These are phyloP conservation scores for Rhinoraja longicauda DNA, from an alignment of 2,797 vertebrate genomes.

Conservation along the genomic window DNA sequence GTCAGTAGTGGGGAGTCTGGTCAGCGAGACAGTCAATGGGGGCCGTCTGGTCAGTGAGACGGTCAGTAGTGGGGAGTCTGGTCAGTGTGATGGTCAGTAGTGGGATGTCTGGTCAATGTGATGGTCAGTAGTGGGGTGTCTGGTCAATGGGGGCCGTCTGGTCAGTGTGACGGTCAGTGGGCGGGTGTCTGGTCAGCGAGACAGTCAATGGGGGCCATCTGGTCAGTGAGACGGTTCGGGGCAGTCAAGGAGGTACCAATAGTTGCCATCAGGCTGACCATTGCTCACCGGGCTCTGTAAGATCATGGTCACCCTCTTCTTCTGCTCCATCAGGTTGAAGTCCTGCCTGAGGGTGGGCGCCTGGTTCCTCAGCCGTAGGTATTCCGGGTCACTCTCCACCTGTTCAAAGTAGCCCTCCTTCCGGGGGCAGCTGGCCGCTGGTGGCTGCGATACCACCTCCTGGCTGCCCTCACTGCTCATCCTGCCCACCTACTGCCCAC, in stretches of 20 bases:
- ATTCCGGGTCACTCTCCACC: slow-evolving; percentile 68
- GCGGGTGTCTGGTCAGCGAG: no score
- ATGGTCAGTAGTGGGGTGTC: no score
- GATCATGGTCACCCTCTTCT: slow-evolving; percentile 83
- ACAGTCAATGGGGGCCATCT: no score
- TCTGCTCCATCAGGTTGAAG: slow-evolving; percentile 71
- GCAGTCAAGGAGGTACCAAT: neutral
- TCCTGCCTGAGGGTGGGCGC: slow-evolving; percentile 62
- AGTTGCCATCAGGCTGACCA: neutral
- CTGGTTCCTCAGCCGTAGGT: slow-evolving; percentile 56
- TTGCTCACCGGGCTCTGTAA: slow-evolving; percentile 81
- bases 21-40: no score
- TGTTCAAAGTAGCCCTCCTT: slow-evolving; percentile 68
- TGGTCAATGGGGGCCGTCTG: no score
- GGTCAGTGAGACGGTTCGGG: fast-evolving
- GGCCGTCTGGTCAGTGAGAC: no score
- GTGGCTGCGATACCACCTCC: slow-evolving; percentile 44
- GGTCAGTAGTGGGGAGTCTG: no score
- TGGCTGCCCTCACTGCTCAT: slow-evolving; percentile 65
- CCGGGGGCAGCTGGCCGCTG: slow-evolving; percentile 52
- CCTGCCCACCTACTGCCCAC: neutral
- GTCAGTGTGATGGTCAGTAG: no score
- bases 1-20: no score
- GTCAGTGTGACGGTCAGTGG: no score
- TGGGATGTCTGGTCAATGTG: no score